A percentile compares a stretch with the other conserved stretches of the same genome.
Conservation (phyloP, 2,113 vertebrate genomes). For the Caretta caretta region DNA sequence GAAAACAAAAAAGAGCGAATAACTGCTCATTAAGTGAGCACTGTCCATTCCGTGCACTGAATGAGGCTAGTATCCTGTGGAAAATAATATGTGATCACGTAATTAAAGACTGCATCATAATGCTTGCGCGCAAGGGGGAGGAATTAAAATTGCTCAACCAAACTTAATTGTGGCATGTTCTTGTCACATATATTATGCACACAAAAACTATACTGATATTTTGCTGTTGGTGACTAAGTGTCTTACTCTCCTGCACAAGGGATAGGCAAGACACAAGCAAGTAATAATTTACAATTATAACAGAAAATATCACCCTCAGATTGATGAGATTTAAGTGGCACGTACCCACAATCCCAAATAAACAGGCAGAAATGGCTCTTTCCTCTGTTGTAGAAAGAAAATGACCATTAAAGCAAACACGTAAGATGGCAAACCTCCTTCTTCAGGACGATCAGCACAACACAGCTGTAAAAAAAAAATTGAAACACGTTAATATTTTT, state of each 20-base stretch:
- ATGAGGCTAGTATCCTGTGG: neutral
- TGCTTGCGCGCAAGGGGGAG: neutral
- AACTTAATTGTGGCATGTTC: neutral
- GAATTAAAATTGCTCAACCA: neutral
- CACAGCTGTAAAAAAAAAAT: conserved; percentile 83
- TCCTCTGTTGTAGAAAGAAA: conserved; percentile 94
- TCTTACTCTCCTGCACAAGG: neutral
- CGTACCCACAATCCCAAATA: conserved; percentile 92
- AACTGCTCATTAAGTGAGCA: neutral
- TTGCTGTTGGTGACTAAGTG: no score
- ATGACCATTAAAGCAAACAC: conserved; percentile 91
- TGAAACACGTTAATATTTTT: neutral
- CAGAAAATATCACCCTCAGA: neutral
- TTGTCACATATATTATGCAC: no score
- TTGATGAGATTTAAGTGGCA: neutral
- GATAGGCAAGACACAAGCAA: neutral
- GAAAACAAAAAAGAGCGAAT: neutral
- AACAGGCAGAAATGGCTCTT: conserved; percentile 87
- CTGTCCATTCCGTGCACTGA: neutral
- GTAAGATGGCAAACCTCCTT: conserved; percentile 91
- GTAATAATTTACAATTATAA: neutral
- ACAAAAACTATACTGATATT: no score
- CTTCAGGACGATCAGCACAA: conserved; percentile 88
- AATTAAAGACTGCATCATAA: neutral
- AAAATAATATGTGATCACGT: neutral